Conservation (phyloP, 2,888 invertebrate genomes). For the Pseudoips prasinana region DNA sequence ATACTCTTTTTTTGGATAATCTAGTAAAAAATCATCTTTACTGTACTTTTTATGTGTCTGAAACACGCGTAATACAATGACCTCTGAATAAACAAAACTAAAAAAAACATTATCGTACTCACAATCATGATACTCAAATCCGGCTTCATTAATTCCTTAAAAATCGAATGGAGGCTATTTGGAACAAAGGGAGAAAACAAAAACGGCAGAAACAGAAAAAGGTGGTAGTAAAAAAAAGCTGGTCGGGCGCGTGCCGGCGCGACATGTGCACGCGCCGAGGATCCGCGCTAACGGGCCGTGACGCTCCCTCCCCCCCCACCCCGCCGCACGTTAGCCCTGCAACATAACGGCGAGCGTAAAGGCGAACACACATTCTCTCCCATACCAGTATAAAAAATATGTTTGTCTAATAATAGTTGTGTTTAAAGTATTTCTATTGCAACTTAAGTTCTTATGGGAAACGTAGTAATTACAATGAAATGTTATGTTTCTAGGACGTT, state of each 20-base stretch:
- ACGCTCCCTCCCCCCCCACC: conserved; percentile 40
- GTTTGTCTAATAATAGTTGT: no score
- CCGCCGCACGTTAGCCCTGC: conserved; percentile 2
- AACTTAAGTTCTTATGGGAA: no score
- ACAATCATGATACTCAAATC: conserved; percentile 40
- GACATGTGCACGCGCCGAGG: conserved; percentile 78
- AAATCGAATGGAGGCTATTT: conserved; percentile 48
- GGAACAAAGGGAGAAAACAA: conserved; percentile 73
- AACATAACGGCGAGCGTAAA: conserved; percentile 8
- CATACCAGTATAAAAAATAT: no score
- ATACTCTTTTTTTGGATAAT: no score
- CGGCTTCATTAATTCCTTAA: conserved; percentile 47
- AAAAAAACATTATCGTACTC: conserved; percentile 16
- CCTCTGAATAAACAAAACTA: conserved; percentile 29
- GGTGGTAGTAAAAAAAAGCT: conserved; percentile 60
- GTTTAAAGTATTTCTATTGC: no score
- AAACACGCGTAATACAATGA: conserved; percentile 2
- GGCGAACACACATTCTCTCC: conserved; percentile 2
- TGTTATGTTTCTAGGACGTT: no score
- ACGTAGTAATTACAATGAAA: no score
- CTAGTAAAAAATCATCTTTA: no score
- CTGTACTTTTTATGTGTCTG: no score
- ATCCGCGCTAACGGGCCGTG: conserved; percentile 72
- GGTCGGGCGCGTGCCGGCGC: conserved; percentile 76
- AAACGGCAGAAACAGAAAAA: conserved; percentile 58